Base-by-base conservation (phyloP, 2,797 vertebrate species). In the Chelmon rostratus region DNA sequence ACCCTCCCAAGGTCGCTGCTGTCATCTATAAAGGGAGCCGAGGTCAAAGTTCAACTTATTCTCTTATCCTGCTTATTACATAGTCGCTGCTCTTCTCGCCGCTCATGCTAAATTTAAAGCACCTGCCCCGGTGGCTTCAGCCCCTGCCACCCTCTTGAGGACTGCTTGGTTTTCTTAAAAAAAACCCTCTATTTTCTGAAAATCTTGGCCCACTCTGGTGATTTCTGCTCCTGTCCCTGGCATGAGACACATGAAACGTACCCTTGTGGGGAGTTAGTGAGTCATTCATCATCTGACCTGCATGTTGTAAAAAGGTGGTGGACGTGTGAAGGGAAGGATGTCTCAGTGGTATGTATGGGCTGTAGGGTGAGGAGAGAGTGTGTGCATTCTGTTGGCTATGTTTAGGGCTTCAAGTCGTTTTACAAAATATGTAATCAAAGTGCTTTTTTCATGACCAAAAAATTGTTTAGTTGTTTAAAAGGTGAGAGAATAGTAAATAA, bases 51-150 rank as follows among this genome's bases (percentile, higher is more conserved):
- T 89, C 84, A 86, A 79, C 73, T 78, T 65, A 70, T 81, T 88
- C 78, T 88, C 74, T 61, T 62, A 70, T 73, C 77, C 72, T 86
- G 83, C 89, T 86, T 88, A 89, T 91, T 88, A 90, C 73, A 79
- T 73, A 69, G 84, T 57, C 56, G 72, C 81, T 83, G 78, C 78
- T 83, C 68, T 77, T 76, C 86, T 69, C 58, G 82, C 50, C 44
- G 66, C 77, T 68, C 12, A 6, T 84, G 89, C 88, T 93, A 91
- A 89, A 91, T 87, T 88, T 92, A 91, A 82, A 78, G 53, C 76
- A n/a, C 35, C 6, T 18, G 12, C 80, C 75, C 76, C 28, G 16
- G 67, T 72, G 85, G 81, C 78, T 73, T 80, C 53, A 59, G 73
- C 72, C 79, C 62, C 38, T 6, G 35, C n/a, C 28, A 19, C 46